Base-by-base conservation (phyloP, 2,797 vertebrate genomes). In the Pogonophryne albipinna region DNA sequence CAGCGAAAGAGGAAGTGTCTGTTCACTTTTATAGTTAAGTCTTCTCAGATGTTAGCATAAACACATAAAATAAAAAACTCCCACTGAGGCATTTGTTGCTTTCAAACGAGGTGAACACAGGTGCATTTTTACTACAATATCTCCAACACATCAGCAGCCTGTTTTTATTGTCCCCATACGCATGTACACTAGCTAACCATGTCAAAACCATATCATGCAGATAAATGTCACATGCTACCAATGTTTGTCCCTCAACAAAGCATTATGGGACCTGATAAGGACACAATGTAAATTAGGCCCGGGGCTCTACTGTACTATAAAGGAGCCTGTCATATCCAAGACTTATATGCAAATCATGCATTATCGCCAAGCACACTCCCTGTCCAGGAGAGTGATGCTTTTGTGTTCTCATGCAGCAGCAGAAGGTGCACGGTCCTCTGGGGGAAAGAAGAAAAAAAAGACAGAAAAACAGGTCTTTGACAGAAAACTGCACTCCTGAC, bases 271-370 rank as follows among this genome's bases (percentile, higher is more conserved):
- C 82, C 88, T 85, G 90, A 94, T 94, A 93, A 91, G 89, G 81
- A 87, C 76, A 87, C 72, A 84, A 92, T 93, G 91, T 86, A 92
- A 92, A 93, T 93, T 83, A 90, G 84, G 65, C 79, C 66, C 46
- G 17, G 31, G 64, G 71, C 73, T 86, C 76, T 50, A 83, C 85
- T 79, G 85, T 86, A 78, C 78, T 85, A 71, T 80, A 84, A 82
- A 47, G 69, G 69, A 89, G 66, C 31, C 88, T 92, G 90, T 93
- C 92, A 89, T 87, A 88, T 79, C 76, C 74, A 69, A 82, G 84
- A 90, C 85, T 89, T 87, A 91, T 93, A 93, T 93, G 92, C 93
- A 94, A 92, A 94, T 94, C 70, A 84, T 81, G 88, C 79, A 83
- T 94, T 93, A 92, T 94, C 93, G 12, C 80, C 64, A 49, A 50